Base-by-base conservation (phyloP, 2,888 invertebrate genomes). In the Peribatodes rhomboidaria region DNA sequence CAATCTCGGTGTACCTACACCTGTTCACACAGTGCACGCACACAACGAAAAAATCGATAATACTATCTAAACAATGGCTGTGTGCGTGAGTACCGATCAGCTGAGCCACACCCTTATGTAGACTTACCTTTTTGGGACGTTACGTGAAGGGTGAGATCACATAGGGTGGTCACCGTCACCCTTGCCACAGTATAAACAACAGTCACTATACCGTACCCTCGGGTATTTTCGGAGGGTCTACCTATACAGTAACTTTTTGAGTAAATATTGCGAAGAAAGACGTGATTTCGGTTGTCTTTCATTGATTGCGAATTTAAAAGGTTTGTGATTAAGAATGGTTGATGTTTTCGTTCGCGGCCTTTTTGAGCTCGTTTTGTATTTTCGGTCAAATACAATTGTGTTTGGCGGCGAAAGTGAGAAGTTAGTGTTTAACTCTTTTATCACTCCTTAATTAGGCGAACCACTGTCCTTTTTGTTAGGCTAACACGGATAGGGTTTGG, bases 1-100 rank as follows among this genome's bases (percentile, higher is more conserved):
- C 60, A 61, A 61, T 55, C 61, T 39, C 37, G 14, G 60, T 52
- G 13, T 42, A n/a, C n/a, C n/a, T n/a, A 56, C 58, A 64, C 63
- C 58, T 64, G 58, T 64, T 41, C 58, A 64, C 52, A 62, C 27
- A 27, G 6, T 27, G 49, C 35, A 42, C 61, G 6, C 37, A 55
- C 35, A 42, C 61, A 61, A 44, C 13, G 39, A 33, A 47, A 58
- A 37, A 54, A 58, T 54, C 46, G 47, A 64, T 63, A 64, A 46
- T 44, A 22, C n/a, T 42, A 10, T 41, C 16, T 13, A 18, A 31
- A 52, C 42, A 14, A 35, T 47, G 18, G 31, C 14, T 47, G 35
- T 61, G 31, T 60, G 59, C 41, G 50, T 33, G 55, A 39, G 57
- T 27, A 3, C 18, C 37, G 44, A 62, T 62, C 57, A 62, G 56